A percentile compares a stretch with the other conserved stretches of the same genome.
phyloP scores from a whole-genome alignment of 2,888 invertebrate genomes.

The Yponomeuta sedellus region DNA sequence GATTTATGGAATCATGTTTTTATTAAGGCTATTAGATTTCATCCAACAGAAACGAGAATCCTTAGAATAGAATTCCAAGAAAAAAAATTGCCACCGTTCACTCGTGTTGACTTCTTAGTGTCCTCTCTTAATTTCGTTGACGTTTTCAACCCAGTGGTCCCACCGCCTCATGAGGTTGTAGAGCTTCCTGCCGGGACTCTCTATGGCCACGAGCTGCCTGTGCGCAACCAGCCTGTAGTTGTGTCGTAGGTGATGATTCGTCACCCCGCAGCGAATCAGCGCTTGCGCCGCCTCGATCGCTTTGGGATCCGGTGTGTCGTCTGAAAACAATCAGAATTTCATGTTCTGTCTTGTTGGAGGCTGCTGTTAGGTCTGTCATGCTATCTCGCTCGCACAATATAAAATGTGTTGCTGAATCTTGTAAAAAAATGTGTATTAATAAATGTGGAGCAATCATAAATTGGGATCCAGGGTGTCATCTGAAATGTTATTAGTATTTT shows the following conservation, averaged over 20 bases:
- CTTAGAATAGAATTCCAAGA: background rate
- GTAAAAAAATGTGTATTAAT: too few species aligned
- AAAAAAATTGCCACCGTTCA: background rate
- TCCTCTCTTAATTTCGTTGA: conserved; percentile 33
- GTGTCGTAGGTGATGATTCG: conserved; percentile 70
- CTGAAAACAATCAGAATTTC: conserved; percentile 46
- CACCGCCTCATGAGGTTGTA: conserved; percentile 61
- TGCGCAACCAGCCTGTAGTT: conserved; percentile 80
- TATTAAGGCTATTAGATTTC: too few species aligned
- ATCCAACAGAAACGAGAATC: too few species aligned
- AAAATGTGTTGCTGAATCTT: too few species aligned
- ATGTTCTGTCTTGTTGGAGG: too few species aligned
- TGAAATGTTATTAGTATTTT: too few species aligned
- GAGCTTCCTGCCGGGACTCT: conserved; percentile 64
- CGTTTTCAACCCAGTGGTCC: conserved; percentile 60
- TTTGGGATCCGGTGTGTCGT: conserved; percentile 69
- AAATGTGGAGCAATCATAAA: too few species aligned
- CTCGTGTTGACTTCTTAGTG: background rate
- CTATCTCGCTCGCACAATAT: too few species aligned
- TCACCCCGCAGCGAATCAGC: conserved; percentile 78
- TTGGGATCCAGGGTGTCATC: too few species aligned
- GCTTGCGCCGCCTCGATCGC: conserved; percentile 74
- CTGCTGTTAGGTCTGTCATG: too few species aligned
- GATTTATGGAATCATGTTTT: too few species aligned
- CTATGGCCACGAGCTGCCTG: conserved; percentile 56